A percentile compares a stretch with the other conserved stretches of the same genome.
These are phyloP conservation scores for Halcyon smyrnensis DNA, from an alignment of 2,797 vertebrate genomes.

Conservation along the genomic window DNA sequence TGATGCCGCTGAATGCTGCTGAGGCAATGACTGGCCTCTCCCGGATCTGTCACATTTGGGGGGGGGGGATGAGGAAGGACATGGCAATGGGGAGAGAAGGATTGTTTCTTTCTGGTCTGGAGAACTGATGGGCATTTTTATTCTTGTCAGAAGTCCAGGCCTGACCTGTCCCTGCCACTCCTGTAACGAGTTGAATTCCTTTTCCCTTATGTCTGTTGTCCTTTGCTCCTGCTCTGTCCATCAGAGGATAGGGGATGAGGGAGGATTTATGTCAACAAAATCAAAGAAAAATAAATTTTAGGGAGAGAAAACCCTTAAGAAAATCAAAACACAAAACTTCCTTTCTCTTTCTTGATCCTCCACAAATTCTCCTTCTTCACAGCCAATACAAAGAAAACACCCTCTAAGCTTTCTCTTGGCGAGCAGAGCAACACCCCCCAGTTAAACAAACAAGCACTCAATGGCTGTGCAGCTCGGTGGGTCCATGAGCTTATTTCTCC, in stretches of 20 bases:
- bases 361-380: background rate
- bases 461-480: accelerated
- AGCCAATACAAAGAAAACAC: background rate
- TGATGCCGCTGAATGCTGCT: background rate
- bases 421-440: background rate
- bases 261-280: background rate
- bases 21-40: background rate
- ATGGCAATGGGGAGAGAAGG: accelerated
- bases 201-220: background rate
- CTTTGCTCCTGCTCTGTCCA: background rate
- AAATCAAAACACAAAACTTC: background rate
- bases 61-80: background rate
- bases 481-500: background rate
- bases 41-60: background rate
- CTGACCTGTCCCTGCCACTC: background rate
- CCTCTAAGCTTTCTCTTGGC: background rate
- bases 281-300: background rate
- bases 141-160: background rate
- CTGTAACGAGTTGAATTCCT: background rate
- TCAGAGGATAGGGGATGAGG: background rate
- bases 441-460: background rate
- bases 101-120: background rate
- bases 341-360: background rate
- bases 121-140: background rate
- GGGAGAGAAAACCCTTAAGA: background rate